Evolutionary conservation across 2,797 vertebrate genomes (phyloP).

Genomic region (Peromyscus melanophrys): DNA sequence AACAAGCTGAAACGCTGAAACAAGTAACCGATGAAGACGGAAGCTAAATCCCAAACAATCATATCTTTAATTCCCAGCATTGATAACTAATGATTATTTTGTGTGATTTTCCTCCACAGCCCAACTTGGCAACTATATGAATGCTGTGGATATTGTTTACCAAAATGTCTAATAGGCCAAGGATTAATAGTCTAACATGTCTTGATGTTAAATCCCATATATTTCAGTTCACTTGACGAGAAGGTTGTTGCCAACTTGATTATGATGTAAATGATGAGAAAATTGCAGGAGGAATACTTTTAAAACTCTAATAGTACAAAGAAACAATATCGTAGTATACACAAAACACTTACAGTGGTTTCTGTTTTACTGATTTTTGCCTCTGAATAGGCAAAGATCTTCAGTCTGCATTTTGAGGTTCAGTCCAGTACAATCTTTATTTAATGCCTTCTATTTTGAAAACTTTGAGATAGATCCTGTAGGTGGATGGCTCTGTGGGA

Average conservation of each 20-base stretch:
- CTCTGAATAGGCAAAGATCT: background rate
- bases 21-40: background rate
- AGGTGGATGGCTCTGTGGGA: background rate
- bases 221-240: background rate
- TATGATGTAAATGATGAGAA: background rate
- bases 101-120: background rate
- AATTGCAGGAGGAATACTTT: background rate
- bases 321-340: background rate
- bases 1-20: background rate
- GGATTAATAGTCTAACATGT: background rate
- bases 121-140: background rate
- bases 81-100: background rate
- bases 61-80: background rate
- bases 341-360: background rate
- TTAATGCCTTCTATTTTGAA: background rate
- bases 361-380: background rate
- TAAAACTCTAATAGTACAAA: slow-evolving; percentile 27
- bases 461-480: background rate
- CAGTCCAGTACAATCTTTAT: background rate
- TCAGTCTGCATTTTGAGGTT: background rate
- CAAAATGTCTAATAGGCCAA: slow-evolving; percentile 24
- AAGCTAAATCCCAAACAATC: background rate
- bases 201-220: slow-evolving; percentile 3
- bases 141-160: background rate
- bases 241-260: background rate